A percentile compares a stretch with the other conserved stretches of the same genome.
phyloP scores from a whole-genome alignment of 2,113 vertebrate species.

The Syngnathus floridae region DNA sequence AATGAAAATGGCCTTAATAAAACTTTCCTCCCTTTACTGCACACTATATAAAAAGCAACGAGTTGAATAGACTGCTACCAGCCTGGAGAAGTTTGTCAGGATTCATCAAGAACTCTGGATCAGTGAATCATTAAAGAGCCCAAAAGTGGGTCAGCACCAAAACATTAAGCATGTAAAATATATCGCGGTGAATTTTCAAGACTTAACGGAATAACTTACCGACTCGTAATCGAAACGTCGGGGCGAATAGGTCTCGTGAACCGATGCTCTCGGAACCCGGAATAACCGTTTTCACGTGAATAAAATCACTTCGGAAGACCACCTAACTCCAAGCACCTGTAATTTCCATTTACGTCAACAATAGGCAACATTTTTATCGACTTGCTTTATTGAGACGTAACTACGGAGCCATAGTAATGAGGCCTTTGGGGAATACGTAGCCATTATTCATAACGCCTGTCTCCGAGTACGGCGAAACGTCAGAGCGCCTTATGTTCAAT shows the following conservation, averaged over 20 bases:
- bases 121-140: constrained; percentile 1
- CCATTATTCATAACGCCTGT: constrained; percentile 10
- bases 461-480: neutral
- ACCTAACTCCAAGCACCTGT: neutral
- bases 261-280: neutral
- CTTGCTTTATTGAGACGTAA: constrained; percentile 14
- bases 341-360: neutral
- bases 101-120: constrained; percentile 3
- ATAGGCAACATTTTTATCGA: neutral
- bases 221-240: neutral
- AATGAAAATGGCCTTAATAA: neutral
- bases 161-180: neutral
- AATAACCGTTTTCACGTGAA: neutral
- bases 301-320: neutral
- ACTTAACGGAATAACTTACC: neutral
- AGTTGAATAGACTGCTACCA: neutral
- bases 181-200: neutral
- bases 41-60: neutral
- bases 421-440: constrained; percentile 3
- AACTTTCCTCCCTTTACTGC: neutral
- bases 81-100: neutral
- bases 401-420: constrained; percentile 7
- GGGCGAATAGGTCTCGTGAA: neutral
- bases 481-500: constrained; percentile 13
- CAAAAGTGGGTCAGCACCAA: neutral